Base-by-base conservation (phyloP, 2,888 invertebrate species). In the Trachelus tabidus region DNA sequence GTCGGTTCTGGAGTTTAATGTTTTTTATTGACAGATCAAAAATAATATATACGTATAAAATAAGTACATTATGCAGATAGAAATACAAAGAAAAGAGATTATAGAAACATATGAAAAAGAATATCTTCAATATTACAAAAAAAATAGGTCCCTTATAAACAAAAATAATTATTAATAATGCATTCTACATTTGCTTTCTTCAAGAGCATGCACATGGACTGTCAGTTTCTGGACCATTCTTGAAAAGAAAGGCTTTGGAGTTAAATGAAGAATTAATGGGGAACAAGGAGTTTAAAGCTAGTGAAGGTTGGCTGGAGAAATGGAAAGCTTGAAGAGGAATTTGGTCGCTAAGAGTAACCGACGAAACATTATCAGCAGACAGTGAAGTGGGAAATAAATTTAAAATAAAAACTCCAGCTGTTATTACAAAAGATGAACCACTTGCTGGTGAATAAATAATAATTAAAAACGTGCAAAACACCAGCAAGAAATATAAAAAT, bases 241-340 rank as follows among this genome's bases (percentile, higher is more conserved):
- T 75, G 30, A 23, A 34, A 33, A 75, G 34, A 23, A 68, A 75
- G 68, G n/a, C 75, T 33, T 30, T 75, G 31, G 30, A 56, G 23
- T 56, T 75, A 68, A 75, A 75, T 34, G 68, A 34, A 37, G 68
- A 75, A 68, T 75, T 75, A 31, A 68, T 34, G 34, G 68, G 75
- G 3, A 75, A 23, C 34, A 37, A 56, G 34, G 68, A 33, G 11
- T 34, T 75, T 30, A 9, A 37, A 30, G 68, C 34, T 56, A 75
- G 75, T 75, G 68, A 75, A 23, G 75, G 33, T n/a, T 75, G 75
- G 75, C 68, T 56, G 23, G 4, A 56, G 34, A 12, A 34, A 30
- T 75, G 34, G 68, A 68, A 30, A 56, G 68, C 12, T 56, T 11
- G 68, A 33, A 34, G 68, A 75, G 75, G 75, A 37, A 37, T 56